Conservation (phyloP, 1,140 invertebrate genomes). For the Callitettix versicolor region DNA sequence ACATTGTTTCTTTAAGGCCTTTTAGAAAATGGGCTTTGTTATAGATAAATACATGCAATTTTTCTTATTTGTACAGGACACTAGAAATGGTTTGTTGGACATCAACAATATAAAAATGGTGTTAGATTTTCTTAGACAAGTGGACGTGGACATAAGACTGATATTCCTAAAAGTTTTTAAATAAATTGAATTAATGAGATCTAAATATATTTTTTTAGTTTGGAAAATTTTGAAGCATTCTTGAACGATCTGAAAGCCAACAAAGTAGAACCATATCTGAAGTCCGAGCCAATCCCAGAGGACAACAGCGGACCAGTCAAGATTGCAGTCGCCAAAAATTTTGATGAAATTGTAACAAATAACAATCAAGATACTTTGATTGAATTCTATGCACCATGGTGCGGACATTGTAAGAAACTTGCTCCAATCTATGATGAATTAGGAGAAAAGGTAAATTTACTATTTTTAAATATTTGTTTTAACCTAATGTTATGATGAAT, state of each 20-base stretch:
- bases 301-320: constrained; percentile 76
- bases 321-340: constrained; percentile 92
- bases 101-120: too few relatives aligned
- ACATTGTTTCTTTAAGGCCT: too few relatives aligned
- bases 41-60: too few relatives aligned
- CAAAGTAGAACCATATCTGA: constrained; percentile 83
- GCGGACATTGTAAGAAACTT: constrained; percentile 96
- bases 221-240: constrained; percentile 84
- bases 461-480: too few relatives aligned
- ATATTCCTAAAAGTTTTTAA: too few relatives aligned
- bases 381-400: constrained; percentile 99
- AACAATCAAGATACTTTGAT: constrained; percentile 87
- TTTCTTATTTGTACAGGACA: too few relatives aligned
- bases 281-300: constrained; percentile 89
- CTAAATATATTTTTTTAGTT: constrained; percentile 49
- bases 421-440: constrained; percentile 90
- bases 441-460: constrained; percentile 68
- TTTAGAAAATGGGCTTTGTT: too few relatives aligned
- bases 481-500: too few relatives aligned
- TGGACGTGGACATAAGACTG: too few relatives aligned
- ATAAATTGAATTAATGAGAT: too few relatives aligned
- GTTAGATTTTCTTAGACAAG: too few relatives aligned
- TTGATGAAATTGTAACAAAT: constrained; percentile 88
- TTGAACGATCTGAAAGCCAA: constrained; percentile 72
- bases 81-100: too few relatives aligned